Evolutionary conservation across 2,888 invertebrate species (phyloP), one percentile per base, ranked within the genome.

Genomic region (Schrankia costaestrigalis): DNA sequence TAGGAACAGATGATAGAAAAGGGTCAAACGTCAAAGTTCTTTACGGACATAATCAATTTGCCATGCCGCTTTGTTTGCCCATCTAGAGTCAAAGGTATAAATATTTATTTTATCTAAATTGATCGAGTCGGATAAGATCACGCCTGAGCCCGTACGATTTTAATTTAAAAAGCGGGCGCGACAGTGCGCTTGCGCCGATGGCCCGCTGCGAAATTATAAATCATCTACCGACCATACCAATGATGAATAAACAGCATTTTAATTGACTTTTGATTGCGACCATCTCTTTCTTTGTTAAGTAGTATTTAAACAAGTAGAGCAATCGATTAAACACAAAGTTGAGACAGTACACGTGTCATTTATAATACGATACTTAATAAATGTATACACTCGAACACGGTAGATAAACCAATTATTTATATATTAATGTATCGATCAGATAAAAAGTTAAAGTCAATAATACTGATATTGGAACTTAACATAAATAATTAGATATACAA

Each of bases 31-130:
- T 71, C 65, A 60, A 73, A 70, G 74, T 68, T 66, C 58, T 70
- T 68, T 71, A 78, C 70, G 70, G 79, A 78, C 78, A 74, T 80
- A 86, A 87, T 87, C 85, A 85, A 86, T 86, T 86, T 82, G 79
- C 78, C 61, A 71, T 71, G 75, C 72, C 73, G 80, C 81, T 84
- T 84, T 84, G 85, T 85, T 83, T 78, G 75, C 76, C 72, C 78
- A 79, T 84, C 82, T 72, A 75, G 76, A 73, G 75, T 71, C 73
- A 73, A 78, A 77, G 80, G 80, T 85, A 87, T 86, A 87, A 86
- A 87, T 87, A 87, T 87, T 87, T 87, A 84, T 85, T 87, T 86
- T 87, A 87, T 87, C 86, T 87, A 86, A 86, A 87, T 86, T 81
- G 87, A 87, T 87, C 87, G 78, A 80, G 65, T 48, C 63, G 80